These are phyloP conservation scores for Beris morrisii DNA, from an alignment of 2,888 invertebrate species.

Conservation along the genomic window DNA sequence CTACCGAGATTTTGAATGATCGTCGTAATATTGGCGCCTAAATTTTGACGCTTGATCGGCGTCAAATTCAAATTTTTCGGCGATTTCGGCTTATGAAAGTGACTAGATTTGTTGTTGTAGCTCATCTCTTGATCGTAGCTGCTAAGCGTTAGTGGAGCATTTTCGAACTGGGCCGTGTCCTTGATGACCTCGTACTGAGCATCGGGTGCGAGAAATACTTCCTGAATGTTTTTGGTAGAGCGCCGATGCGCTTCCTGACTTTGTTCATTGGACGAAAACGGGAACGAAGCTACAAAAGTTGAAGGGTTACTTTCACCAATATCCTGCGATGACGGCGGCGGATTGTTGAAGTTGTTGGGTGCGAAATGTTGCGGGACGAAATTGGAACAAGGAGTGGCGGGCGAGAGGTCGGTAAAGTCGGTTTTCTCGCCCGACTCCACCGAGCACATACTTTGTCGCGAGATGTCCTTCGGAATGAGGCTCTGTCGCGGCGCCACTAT, in stretches of 20 bases:
- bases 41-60: conserved; percentile 52
- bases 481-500: conserved; percentile 47
- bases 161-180: conserved; percentile 46
- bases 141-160: conserved; percentile 41
- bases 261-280: conserved; percentile 56
- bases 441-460: conserved; percentile 54
- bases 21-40: conserved; percentile 57
- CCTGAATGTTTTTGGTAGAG: conserved; percentile 53
- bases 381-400: conserved; percentile 52
- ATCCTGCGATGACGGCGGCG: conserved; percentile 13
- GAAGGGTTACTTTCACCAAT: conserved; percentile 39
- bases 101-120: conserved; percentile 36
- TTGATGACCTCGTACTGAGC: conserved; percentile 63
- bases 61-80: conserved; percentile 48
- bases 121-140: conserved; percentile 43
- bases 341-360: conserved; percentile 30
- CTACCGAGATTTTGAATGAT: conserved; percentile 58
- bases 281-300: conserved; percentile 53
- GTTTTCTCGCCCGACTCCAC: conserved; percentile 56
- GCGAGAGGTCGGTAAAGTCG: conserved; percentile 56
- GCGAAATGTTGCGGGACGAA: conserved; percentile 41
- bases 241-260: conserved; percentile 55
- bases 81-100: conserved; percentile 40
- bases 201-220: conserved; percentile 61
- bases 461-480: conserved; percentile 52